These are phyloP conservation scores for Drosophila algonquin DNA, from an alignment of 2,888 invertebrate species.

Conservation along the genomic window DNA sequence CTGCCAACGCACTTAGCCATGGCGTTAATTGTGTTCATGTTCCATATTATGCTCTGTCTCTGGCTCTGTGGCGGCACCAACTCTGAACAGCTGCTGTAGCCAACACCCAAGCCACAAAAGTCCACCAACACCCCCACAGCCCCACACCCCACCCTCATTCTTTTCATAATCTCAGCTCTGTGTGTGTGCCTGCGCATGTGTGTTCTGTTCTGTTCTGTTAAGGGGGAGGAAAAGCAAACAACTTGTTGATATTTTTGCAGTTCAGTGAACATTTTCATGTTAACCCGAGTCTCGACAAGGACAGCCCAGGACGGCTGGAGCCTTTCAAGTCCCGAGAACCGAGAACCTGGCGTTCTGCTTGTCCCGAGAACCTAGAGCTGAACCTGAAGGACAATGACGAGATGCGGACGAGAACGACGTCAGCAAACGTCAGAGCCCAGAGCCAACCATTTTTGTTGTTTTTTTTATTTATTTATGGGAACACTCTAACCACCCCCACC, in stretches of 20 bases:
- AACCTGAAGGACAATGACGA: conserved; percentile 42
- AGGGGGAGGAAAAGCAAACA: conserved; percentile 70
- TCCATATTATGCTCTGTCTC: conserved; percentile 33
- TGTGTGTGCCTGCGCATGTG: conserved; percentile 25
- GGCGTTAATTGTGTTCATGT: conserved; percentile 67
- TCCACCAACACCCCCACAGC: conserved; percentile 21
- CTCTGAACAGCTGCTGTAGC: conserved; percentile 65
- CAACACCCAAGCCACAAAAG: conserved; percentile 13
- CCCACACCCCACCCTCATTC: conserved; percentile 21
- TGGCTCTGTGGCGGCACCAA: conserved; percentile 5
- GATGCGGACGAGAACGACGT: conserved; percentile 54
- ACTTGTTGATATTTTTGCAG: conserved; percentile 79
- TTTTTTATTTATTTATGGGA: conserved; percentile 44
- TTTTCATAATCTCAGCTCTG: conserved; percentile 16
- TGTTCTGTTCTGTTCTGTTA: conserved; percentile 44
- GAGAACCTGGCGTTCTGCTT: conserved; percentile 12
- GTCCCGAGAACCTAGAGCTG: conserved; percentile 19
- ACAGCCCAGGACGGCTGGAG: neutral
- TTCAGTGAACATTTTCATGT: conserved; percentile 75
- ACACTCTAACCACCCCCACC: conserved; percentile 5
- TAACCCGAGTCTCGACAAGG: conserved; percentile 22
- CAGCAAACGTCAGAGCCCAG: conserved; percentile 67
- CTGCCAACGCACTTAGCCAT: conserved; percentile 31
- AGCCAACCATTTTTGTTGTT: conserved; percentile 52
- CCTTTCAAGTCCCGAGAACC: conserved; percentile 5